phyloP scores from a whole-genome alignment of 2,888 invertebrate species.

The Hecatera dysodea region DNA sequence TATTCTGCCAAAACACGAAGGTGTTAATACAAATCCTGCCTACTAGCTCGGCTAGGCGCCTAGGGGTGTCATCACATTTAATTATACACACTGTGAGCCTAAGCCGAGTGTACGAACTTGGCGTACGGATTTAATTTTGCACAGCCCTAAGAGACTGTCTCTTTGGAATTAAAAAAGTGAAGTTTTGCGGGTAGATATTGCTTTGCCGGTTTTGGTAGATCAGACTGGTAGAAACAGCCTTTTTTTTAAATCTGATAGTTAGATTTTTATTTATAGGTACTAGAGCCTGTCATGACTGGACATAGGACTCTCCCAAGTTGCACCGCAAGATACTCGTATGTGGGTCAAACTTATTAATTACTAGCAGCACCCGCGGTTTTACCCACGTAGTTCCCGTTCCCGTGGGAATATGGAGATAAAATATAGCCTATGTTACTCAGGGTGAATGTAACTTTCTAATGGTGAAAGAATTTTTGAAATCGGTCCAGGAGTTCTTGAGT shows the following conservation, averaged over 20 bases:
- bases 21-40: constrained; percentile 58
- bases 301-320: neutral
- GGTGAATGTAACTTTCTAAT: too few species aligned
- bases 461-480: too few species aligned
- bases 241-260: neutral
- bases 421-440: too few species aligned
- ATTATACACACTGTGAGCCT: constrained; percentile 61
- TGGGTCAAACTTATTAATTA: too few species aligned
- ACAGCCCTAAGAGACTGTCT: constrained; percentile 18
- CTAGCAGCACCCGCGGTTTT: too few species aligned
- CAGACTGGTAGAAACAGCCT: neutral
- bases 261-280: too few species aligned
- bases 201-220: neutral
- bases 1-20: constrained; percentile 51
- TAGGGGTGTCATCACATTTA: constrained; percentile 62
- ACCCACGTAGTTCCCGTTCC: too few species aligned
- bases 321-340: too few species aligned
- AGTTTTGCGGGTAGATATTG: constrained; percentile 2
- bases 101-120: constrained; percentile 55
- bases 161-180: constrained; percentile 36
- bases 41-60: constrained; percentile 39
- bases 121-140: constrained; percentile 52
- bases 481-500: too few species aligned
- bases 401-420: too few species aligned
- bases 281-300: neutral